Base-by-base conservation (phyloP, 1,140 invertebrate species). In the Meloidogyne floridensis region DNA sequence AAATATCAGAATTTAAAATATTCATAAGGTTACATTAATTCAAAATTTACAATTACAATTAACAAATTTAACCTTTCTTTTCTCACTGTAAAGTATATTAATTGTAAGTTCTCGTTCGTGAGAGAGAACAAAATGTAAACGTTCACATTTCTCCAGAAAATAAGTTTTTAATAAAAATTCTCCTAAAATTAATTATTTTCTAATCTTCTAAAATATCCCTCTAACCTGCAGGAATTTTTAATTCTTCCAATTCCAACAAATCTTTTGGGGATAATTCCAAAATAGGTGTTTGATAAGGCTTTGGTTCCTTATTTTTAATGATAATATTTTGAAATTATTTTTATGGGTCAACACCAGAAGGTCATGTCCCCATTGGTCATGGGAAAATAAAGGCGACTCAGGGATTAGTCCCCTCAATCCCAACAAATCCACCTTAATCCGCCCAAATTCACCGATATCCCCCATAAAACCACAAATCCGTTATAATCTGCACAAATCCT, bases 141-240 rank as follows among this genome's bases (percentile, higher is more conserved):
- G 74, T 72, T 84, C 77, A 54, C n/a, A n/a, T 71, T 70, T 47
- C 13, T 53, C 56, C 13, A 84, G 75, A 42, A 79, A 65, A 70
- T 75, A 84, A 11, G 83, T 84, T 47, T 84, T 73, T 47, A 84
- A 51, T 10, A 84, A n/a, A 47, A 75, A 80, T 13, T 70, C 77
- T 43, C 83, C 82, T 81, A 13, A 18, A 81, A 80, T 0, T 71
- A 32, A 20, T 1, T 10, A 13, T 51, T 80, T 32, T 56, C 32
- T 32, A 32, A 32, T n/a, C 3, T 18, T 11, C 11, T 59, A 20
- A 8, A 81, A 8, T 13, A 81, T 42, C 1, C 7, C n/a, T 15
- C 10, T 59, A 53, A 82, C 81, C 83, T 4, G 83, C 83, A 18
- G 83, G 83, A n/a, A 84, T 80, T 7, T 10, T 84, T 7, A 84